These are phyloP conservation scores for Antheraea yamamai DNA, from an alignment of 2,888 invertebrate species.

Conservation along the genomic window DNA sequence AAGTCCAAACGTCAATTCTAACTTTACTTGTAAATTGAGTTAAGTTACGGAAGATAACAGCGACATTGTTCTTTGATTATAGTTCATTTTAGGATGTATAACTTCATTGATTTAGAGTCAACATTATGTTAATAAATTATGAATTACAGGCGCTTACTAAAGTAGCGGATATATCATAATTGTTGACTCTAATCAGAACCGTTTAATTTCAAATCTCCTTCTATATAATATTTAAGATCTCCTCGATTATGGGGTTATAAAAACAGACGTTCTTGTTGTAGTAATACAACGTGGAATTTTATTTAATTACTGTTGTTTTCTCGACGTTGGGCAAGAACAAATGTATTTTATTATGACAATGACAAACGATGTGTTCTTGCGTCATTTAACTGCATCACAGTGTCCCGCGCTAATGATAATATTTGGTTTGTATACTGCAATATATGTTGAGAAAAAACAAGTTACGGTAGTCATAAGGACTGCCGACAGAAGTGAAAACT, in stretches of 20 bases:
- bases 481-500: too few relatives aligned
- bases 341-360: background rate
- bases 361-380: slow-evolving; percentile 7
- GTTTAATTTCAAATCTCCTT: background rate
- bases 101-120: background rate
- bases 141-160: background rate
- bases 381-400: slow-evolving; percentile 4
- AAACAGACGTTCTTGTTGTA: background rate
- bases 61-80: background rate
- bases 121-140: too few relatives aligned
- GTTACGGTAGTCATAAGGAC: too few relatives aligned
- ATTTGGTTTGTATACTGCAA: background rate
- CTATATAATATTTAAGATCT: background rate
- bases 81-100: background rate
- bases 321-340: slow-evolving; percentile 3
- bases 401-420: background rate
- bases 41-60: background rate
- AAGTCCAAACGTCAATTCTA: too few relatives aligned
- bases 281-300: background rate
- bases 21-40: too few relatives aligned
- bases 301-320: slow-evolving; percentile 4
- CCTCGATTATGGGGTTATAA: background rate
- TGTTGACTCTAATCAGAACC: background rate
- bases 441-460: background rate
- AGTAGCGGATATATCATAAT: background rate